phyloP scores from a whole-genome alignment of 2,797 vertebrate species.

The Hippoglossus hippoglossus region DNA sequence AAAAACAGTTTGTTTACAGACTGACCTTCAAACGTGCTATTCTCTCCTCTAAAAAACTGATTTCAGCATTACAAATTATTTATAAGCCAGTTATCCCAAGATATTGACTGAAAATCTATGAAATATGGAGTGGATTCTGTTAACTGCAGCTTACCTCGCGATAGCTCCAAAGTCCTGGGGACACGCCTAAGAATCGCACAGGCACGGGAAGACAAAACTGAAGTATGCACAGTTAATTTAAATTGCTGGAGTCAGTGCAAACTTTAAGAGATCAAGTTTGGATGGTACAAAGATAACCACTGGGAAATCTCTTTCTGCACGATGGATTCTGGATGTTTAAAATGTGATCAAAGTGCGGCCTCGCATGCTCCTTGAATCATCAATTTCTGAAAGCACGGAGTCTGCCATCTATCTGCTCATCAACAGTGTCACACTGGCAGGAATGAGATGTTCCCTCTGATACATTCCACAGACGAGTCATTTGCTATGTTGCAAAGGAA shows the following conservation, averaged over 20 bases:
- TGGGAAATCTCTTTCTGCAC: conserved; percentile 33
- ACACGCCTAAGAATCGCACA: conserved; percentile 16
- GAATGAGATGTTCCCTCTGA: conserved; percentile 50
- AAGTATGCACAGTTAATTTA: conserved; percentile 30
- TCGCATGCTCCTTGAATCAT: conserved; percentile 41
- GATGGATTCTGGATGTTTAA: conserved; percentile 59
- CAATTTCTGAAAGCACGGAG: conserved; percentile 45
- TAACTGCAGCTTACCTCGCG: conserved; percentile 17
- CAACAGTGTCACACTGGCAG: conserved; percentile 28
- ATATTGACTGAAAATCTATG: conserved; percentile 36
- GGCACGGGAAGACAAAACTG: conserved; percentile 12
- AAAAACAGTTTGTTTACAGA: background rate
- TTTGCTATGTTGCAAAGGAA: conserved; percentile 39
- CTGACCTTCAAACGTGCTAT: conserved; percentile 31
- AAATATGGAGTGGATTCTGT: conserved; percentile 19
- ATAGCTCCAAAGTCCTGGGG: conserved; percentile 16
- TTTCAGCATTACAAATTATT: conserved; percentile 43
- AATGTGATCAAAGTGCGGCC: conserved; percentile 60
- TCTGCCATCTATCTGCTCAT: conserved; percentile 29
- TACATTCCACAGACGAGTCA: conserved; percentile 32
- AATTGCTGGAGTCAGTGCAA: conserved; percentile 24
- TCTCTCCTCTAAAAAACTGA: conserved; percentile 15
- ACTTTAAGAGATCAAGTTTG: conserved; percentile 37
- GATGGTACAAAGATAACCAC: conserved; percentile 18
- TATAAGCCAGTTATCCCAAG: conserved; percentile 12